Evolutionary conservation across 2,797 vertebrate species (phyloP), one percentile per base, ranked within the genome.

Genomic region (Gadopsis marmoratus): DNA sequence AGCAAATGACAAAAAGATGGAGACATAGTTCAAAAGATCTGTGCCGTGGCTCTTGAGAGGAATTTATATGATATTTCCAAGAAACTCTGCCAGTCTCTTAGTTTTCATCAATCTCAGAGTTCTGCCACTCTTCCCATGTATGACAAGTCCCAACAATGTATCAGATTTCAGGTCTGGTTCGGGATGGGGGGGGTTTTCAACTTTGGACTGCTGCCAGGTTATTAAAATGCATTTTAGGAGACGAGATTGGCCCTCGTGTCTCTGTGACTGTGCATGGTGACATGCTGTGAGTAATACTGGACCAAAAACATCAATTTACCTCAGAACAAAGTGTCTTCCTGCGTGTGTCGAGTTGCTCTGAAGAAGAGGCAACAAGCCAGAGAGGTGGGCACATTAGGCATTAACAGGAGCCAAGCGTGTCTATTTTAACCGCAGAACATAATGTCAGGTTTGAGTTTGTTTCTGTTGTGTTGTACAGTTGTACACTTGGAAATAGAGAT

Each of bases 141-240:
- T 55, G 63, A 75, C 0, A 1, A 69, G 35, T 63, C 39, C 23
- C 45, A 71, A 64, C 41, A 75, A 53, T 35, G 47, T 55, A n/a
- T 81, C 59, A 65, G 45, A 41, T 78, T 89, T 74, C 67, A 72
- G 17, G 53, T 68, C 37, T 67, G 39, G 23, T 54, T 74, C 21
- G 7, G 39, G 60, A 31, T 56, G 10, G 65, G 26, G 26, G 26
- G 26, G 61, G 48, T 51, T 41, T 63, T 53, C 51, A 58, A 45
- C 58, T 65, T 41, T 78, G 76, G 47, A 23, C 33, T 6, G 45
- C 59, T 72, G 72, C 73, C 74, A 82, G 48, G 47, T 81, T 65
- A 84, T 84, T 83, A 83, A 78, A 79, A 73, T 77, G 33, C n/a
- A 65, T 80, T 82, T 81, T 33, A 60, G 33, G 37, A 48, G 47